Evolutionary conservation across 2,888 invertebrate genomes (phyloP).

Genomic region (Lucinisca nassula): DNA sequence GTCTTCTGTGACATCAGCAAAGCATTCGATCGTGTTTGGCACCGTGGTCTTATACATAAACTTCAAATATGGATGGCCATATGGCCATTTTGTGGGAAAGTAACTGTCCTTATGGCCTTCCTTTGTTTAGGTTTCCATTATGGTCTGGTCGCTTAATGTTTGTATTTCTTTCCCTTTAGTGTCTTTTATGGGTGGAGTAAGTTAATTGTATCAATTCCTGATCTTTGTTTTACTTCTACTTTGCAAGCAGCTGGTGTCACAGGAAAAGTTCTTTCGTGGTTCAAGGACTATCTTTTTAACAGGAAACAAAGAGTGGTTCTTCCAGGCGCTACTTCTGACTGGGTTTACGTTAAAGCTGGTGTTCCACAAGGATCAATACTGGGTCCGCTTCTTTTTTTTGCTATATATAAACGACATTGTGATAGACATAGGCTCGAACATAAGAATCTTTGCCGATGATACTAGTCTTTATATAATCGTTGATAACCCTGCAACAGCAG

Average conservation of each 20-base stretch:
- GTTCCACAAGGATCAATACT: neutral
- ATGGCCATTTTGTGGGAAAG: no score
- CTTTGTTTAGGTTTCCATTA: no score
- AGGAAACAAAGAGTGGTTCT: neutral
- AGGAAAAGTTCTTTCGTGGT: neutral
- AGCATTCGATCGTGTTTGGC: neutral
- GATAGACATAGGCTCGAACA: neutral
- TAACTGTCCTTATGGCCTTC: no score
- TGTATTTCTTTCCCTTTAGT: no score
- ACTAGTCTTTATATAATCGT: no score
- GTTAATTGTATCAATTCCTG: no score
- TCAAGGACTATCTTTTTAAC: neutral
- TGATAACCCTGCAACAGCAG: neutral
- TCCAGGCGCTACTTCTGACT: neutral
- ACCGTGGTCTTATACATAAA: neutral
- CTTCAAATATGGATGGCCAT: no score
- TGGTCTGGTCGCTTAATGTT: no score
- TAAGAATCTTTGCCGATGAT: neutral
- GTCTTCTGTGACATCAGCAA: neutral
- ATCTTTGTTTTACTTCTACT: no score
- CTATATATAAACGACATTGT: no score
- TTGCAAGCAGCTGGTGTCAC: neutral
- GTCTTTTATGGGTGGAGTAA: no score
- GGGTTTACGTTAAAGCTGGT: neutral
- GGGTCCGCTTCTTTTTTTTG: neutral